Evolutionary conservation across 1,140 invertebrate species (phyloP).

Genomic region (Cherax quadricarinatus): DNA sequence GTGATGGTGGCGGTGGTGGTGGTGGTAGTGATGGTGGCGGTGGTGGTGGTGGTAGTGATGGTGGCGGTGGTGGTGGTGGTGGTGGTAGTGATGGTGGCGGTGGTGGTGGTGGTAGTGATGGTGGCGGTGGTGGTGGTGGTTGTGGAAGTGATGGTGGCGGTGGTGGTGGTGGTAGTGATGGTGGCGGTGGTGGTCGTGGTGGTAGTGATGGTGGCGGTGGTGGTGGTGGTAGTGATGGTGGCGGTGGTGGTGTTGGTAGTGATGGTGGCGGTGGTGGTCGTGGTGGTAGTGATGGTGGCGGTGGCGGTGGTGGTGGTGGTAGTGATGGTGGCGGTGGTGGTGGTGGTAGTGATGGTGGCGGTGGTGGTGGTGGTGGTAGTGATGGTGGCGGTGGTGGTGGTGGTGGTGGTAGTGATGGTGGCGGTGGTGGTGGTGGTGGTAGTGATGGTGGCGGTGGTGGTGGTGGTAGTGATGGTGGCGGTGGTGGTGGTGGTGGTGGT

Average conservation of each 20-base stretch:
- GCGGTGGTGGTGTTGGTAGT: too few species aligned
- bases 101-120: constrained; percentile 4
- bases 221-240: neutral
- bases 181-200: constrained; percentile 26
- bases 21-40: neutral
- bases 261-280: neutral
- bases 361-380: neutral
- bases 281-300: neutral
- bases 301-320: neutral
- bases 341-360: neutral
- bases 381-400: neutral
- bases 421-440: too few species aligned
- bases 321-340: constrained; percentile 2
- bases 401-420: neutral
- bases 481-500: too few species aligned
- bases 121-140: too few species aligned
- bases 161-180: too few species aligned
- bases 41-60: neutral
- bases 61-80: constrained; percentile 1
- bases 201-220: neutral
- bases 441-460: too few species aligned
- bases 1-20: constrained; percentile 5
- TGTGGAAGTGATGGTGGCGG: too few species aligned
- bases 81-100: neutral
- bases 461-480: too few species aligned